Percentiles rank a stretch among this genome's conserved stretches.
These are phyloP conservation scores for Drosophila rubida DNA, from an alignment of 2,888 invertebrate species.

Conservation along the genomic window DNA sequence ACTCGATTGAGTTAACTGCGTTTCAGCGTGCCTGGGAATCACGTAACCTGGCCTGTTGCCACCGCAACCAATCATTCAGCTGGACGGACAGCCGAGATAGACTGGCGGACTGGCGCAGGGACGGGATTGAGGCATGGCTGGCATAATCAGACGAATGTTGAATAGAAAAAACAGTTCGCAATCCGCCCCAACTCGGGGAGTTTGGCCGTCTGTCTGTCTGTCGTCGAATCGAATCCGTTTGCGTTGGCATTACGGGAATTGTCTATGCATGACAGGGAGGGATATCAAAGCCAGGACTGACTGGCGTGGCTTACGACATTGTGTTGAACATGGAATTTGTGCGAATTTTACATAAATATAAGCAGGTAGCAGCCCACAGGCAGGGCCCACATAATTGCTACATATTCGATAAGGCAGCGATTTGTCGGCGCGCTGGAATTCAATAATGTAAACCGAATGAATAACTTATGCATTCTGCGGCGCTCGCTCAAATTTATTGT, in stretches of 20 bases:
- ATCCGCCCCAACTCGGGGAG: neutral
- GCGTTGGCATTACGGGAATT: conserved; percentile 49
- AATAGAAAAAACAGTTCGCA: conserved; percentile 45
- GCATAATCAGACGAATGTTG: conserved; percentile 67
- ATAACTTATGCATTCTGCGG: conserved; percentile 3
- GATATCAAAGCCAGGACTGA: conserved; percentile 18
- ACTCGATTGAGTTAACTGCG: conserved; percentile 14
- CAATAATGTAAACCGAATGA: neutral
- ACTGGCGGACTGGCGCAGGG: conserved; percentile 1
- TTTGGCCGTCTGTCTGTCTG: conserved; percentile 8
- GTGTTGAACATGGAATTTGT: conserved; percentile 7
- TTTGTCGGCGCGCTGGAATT: conserved; percentile 9
- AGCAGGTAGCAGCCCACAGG: neutral
- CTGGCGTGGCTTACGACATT: conserved; percentile 25
- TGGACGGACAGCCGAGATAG: conserved; percentile 16
- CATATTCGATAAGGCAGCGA: neutral
- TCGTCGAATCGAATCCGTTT: conserved; percentile 10
- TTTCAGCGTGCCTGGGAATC: conserved; percentile 18
- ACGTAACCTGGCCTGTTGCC: conserved; percentile 62
- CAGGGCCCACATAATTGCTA: conserved; percentile 10
- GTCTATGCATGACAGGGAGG: conserved; percentile 54
- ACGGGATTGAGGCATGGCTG: conserved; percentile 21
- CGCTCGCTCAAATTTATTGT: conserved; percentile 8
- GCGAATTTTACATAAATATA: conserved; percentile 18
- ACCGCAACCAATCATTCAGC: conserved; percentile 60